A percentile compares a stretch with the other conserved stretches of the same genome.
phyloP scores from a whole-genome alignment of 2,797 vertebrate species.

The Acrossocheilus wenchowensis region DNA sequence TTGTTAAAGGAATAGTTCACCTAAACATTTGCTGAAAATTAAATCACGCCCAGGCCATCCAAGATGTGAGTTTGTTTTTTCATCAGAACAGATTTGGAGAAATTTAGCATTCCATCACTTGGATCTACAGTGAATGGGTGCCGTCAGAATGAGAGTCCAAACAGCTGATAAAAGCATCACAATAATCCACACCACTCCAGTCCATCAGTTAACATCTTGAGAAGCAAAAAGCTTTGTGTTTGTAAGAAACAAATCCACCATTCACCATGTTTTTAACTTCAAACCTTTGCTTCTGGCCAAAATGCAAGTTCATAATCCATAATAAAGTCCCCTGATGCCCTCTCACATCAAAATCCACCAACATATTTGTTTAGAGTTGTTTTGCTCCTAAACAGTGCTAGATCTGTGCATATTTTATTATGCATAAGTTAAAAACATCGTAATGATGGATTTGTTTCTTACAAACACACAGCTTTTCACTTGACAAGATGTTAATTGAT shows the following conservation, averaged over 20 bases:
- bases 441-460: not conserved
- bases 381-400: no score
- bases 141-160: not conserved
- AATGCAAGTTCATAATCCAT: no score
- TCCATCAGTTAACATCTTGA: not conserved
- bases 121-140: not conserved
- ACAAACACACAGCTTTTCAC: no score
- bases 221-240: not conserved
- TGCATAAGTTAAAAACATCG: no score
- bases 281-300: not conserved
- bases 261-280: not conserved
- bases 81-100: not conserved
- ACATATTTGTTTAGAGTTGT: no score
- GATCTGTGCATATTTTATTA: no score
- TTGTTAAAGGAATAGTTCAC: not conserved
- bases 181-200: not conserved
- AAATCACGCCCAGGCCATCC: not conserved
- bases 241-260: not conserved
- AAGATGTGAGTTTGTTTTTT: not conserved
- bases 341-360: no score
- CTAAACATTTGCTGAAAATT: not conserved
- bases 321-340: no score
- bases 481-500: no score
- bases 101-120: not conserved
- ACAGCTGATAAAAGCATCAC: not conserved